These are phyloP conservation scores for Ranitomeya imitator DNA, from an alignment of 2,113 vertebrate species.

Conservation along the genomic window DNA sequence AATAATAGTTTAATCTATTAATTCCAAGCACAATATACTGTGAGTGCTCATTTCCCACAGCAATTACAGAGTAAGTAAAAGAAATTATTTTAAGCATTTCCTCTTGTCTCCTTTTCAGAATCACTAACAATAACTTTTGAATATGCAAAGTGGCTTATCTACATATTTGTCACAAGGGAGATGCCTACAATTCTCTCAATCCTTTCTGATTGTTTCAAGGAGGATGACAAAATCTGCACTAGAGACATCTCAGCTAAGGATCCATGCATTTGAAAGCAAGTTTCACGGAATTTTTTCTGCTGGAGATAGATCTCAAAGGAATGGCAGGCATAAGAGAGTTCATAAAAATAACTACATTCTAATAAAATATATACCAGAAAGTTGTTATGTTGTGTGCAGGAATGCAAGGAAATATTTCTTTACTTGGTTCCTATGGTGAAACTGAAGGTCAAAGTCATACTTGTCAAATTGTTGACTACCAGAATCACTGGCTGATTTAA, in stretches of 20 bases:
- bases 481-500: not conserved
- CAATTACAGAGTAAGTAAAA: conserved; percentile 14
- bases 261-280: not conserved
- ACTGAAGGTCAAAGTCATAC: not conserved
- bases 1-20: conserved; percentile 7
- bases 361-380: not conserved
- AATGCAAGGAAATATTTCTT: not conserved
- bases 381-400: not conserved
- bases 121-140: conserved; percentile 12
- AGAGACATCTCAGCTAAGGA: not conserved
- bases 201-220: not conserved
- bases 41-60: not conserved
- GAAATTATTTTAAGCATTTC: not conserved
- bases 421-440: not conserved
- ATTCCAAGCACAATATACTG: not conserved
- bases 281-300: not conserved
- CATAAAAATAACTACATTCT: not conserved
- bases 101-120: conserved; percentile 2
- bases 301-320: not conserved
- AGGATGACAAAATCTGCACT: not conserved
- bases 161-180: not conserved
- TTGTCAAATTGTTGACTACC: not conserved
- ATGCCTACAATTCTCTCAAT: not conserved
- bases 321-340: not conserved
- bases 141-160: conserved; percentile 19